A percentile compares a stretch with the other conserved stretches of the same genome.
Evolutionary conservation across 2,797 vertebrate species (phyloP).

Genomic region (Bradypodion pumilum): DNA sequence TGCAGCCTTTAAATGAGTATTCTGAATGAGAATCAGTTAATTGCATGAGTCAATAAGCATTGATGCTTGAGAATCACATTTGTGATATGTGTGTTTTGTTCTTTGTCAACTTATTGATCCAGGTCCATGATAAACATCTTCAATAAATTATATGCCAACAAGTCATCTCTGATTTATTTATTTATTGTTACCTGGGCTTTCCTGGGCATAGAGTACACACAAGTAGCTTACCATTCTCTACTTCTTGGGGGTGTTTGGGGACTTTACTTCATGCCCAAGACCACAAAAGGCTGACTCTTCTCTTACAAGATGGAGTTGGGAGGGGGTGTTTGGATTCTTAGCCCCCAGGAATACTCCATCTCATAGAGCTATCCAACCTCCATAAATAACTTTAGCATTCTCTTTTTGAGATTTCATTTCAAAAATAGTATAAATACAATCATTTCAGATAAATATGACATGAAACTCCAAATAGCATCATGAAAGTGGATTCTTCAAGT

Average conservation of each 20-base stretch:
- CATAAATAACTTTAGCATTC: too few relatives aligned
- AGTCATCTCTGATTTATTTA: neutral
- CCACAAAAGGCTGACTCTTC: too few relatives aligned
- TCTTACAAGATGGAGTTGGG: too few relatives aligned
- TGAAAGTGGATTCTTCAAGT: neutral
- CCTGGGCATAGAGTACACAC: too few relatives aligned
- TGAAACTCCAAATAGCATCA: neutral
- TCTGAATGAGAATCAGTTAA: neutral
- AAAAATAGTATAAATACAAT: neutral
- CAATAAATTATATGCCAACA: neutral
- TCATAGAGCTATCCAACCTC: too few relatives aligned
- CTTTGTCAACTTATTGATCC: neutral
- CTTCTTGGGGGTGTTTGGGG: too few relatives aligned
- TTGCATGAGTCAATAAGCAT: slow-evolving; percentile 10
- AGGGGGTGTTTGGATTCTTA: too few relatives aligned
- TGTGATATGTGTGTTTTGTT: neutral
- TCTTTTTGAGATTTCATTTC: neutral
- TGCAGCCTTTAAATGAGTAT: neutral
- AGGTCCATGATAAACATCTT: too few relatives aligned
- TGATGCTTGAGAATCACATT: slow-evolving; percentile 2
- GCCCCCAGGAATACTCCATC: too few relatives aligned
- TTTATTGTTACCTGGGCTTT: neutral
- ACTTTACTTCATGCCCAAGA: too few relatives aligned
- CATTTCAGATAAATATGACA: neutral
- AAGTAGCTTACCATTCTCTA: too few relatives aligned